Base-by-base conservation (phyloP, 2,113 vertebrate species). In the Motacilla tschutschensis region DNA sequence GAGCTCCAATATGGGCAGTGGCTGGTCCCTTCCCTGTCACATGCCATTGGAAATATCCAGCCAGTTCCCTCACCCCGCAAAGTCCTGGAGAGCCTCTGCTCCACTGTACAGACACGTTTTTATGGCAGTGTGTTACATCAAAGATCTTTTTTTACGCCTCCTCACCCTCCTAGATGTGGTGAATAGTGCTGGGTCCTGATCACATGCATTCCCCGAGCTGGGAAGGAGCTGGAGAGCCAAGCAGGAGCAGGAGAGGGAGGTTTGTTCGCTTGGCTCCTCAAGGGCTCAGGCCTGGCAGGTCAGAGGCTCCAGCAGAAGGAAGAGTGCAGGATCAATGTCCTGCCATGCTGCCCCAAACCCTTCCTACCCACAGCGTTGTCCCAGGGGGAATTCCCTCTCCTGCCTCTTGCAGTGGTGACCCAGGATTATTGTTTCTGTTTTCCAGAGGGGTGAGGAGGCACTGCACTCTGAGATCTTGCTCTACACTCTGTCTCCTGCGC, bases 51-150 rank as follows among this genome's bases (percentile, higher is more conserved):
- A 74, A 90, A 73, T 12, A 63, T 21, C 88, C 67, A 65, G 51
- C 71, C 85, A 44, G 50, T 50, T 36, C 75, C 55, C 47, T 79
- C 62, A 11, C 8, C 65, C 83, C 69, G 63, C 21, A 36, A 41
- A 83, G 79, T 83, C 77, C 62, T 15, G 53, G 36, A 57, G 70
- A 91, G 57, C 77, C 76, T 83, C 83, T 66, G 81, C 75, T 91
- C 79, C 14, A 1, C 66, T n/a, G 53, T 12, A 43, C 73, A 41
- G 73, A 79, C 33, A 24, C 24, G 43, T 43, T 73, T 71, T 79
- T 11, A 33, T 40, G 41, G 12, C 47, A 28, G 38, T 4, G 31
- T 60, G 66, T 36, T 83, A 79, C 69, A 60, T 60, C 67, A 66
- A 69, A 85, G 86, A 63, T 70, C 47, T 69, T 69, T 59, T 74